A percentile compares a stretch with the other conserved stretches of the same genome.
Conservation (phyloP, 2,888 invertebrate species). For the Thyatira batis region DNA sequence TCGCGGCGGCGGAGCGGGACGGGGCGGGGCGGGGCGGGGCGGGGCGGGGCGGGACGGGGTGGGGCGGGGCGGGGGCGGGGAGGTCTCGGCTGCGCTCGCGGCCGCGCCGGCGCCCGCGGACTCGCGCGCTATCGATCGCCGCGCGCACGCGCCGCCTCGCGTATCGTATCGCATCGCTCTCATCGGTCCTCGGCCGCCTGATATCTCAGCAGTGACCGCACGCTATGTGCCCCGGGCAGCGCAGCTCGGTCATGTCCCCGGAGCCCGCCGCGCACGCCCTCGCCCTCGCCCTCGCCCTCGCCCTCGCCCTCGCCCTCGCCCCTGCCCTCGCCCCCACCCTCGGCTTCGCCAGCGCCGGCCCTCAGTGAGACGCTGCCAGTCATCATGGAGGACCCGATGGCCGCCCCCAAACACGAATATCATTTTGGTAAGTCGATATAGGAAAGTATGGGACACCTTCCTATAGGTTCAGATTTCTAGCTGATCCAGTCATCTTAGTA, state of each 20-base stretch:
- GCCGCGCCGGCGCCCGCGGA: constrained; percentile 25
- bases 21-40: constrained; percentile 14
- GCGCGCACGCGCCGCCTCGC: constrained; percentile 47
- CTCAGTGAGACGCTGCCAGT: constrained; percentile 9
- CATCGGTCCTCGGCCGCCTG: constrained; percentile 19
- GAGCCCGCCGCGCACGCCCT: constrained; percentile 18
- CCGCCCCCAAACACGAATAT: constrained; percentile 61
- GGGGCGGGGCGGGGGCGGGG: constrained; percentile 18
- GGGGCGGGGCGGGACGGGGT: constrained; percentile 21
- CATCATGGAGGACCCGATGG: constrained; percentile 43
- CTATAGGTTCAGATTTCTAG: neutral
- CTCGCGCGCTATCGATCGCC: constrained; percentile 52
- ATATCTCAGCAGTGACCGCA: constrained; percentile 17
- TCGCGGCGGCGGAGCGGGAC: constrained; percentile 14
- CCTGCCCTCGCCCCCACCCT: constrained; percentile 21
- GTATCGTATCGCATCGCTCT: constrained; percentile 16
- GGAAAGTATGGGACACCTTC: neutral
- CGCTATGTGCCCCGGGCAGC: constrained; percentile 32
- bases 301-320: constrained; percentile 14
- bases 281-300: constrained; percentile 17
- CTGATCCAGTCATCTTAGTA: too few species aligned
- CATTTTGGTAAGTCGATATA: constrained; percentile 62
- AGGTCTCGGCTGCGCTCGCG: constrained; percentile 21
- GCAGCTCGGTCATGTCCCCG: constrained; percentile 35
- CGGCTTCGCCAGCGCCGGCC: constrained; percentile 8